Percentiles rank a stretch among this genome's conserved stretches.
Conservation (phyloP, 2,797 vertebrate genomes). For the Falco berigora region DNA sequence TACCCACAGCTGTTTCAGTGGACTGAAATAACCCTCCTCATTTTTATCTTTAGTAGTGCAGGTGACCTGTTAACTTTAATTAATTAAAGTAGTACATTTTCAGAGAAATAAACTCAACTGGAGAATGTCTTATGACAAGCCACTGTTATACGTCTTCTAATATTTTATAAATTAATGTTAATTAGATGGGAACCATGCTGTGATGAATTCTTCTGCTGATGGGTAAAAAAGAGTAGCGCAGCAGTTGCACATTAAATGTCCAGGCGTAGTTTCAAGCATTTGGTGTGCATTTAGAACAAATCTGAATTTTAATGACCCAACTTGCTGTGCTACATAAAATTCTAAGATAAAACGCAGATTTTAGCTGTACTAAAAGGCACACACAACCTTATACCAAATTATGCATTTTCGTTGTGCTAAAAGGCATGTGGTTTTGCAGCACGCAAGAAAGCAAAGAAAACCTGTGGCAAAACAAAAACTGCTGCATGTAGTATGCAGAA, state of each 20-base stretch:
- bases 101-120: neutral
- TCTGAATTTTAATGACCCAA: conserved; percentile 49
- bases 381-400: neutral
- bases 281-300: neutral
- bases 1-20: neutral
- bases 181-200: neutral
- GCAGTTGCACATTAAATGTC: conserved; percentile 1
- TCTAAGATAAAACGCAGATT: neutral
- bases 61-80: neutral
- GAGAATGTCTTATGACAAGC: neutral
- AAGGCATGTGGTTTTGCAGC: neutral
- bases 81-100: neutral
- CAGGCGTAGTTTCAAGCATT: neutral
- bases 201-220: neutral
- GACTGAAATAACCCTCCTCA: neutral
- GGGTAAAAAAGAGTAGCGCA: neutral
- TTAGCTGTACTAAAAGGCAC: neutral
- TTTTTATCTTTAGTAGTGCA: neutral
- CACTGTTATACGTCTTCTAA: neutral
- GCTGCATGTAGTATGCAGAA: neutral
- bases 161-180: conserved; percentile 10
- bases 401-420: neutral
- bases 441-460: neutral
- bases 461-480: neutral
- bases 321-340: conserved; percentile 33